Percentiles rank a stretch among this genome's conserved stretches.
phyloP scores from a whole-genome alignment of 2,797 vertebrate genomes.

The Mus spretus region DNA sequence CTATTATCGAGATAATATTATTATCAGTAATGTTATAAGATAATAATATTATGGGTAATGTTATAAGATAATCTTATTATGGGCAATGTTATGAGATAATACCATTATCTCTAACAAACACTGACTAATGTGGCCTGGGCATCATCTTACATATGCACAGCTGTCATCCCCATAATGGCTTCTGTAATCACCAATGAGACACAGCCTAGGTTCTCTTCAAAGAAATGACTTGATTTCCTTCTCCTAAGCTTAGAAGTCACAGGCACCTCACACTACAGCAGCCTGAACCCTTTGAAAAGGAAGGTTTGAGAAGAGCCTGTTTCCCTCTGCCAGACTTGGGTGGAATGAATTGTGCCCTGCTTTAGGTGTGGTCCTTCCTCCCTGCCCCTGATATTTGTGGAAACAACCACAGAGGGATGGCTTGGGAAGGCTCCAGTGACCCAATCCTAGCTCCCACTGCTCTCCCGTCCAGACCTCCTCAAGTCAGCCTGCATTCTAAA shows the following conservation, averaged over 20 bases:
- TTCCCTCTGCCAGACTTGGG: neutral
- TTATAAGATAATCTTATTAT: slow-evolving; percentile 3
- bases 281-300: neutral
- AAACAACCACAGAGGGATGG: neutral
- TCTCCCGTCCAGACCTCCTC: neutral
- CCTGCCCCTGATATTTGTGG: neutral
- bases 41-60: neutral
- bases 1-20: neutral
- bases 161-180: neutral
- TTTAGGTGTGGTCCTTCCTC: neutral
- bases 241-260: neutral
- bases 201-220: no score
- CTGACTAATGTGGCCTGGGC: neutral
- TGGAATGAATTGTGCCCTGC: neutral
- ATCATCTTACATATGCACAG: neutral
- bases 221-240: neutral
- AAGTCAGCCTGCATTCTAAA: neutral
- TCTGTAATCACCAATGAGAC: neutral
- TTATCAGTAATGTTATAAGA: neutral
- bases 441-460: neutral
- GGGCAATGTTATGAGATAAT: neutral
- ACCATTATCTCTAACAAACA: neutral
- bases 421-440: neutral
- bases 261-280: neutral
- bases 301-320: neutral